Evolutionary conservation across 2,888 invertebrate genomes (phyloP), one percentile per base, ranked within the genome.

Genomic region (Drosophila melanocephala): DNA sequence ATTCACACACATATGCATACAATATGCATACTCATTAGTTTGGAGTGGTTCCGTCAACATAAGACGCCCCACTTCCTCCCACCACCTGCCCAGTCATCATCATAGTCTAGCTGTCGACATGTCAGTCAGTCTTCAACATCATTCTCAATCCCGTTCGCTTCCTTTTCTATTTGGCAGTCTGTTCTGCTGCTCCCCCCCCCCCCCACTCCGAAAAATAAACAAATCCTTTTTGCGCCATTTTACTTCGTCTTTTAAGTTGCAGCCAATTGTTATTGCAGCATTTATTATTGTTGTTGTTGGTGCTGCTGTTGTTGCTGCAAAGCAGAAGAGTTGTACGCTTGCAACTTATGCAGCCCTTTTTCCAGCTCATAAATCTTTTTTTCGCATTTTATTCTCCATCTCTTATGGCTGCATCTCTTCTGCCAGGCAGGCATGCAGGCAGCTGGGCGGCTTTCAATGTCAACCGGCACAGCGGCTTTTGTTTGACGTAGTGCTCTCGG

Each of bases 21-120:
- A 89, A 86, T 89, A 90, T 87, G 90, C 89, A 89, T 85, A 88
- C 91, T 90, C 91, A 91, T 91, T 91, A 91, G 90, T 90, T 90
- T 90, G 87, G 91, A 90, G 91, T 91, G 90, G 87, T 84, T 90
- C 78, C 87, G 83, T 88, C 84, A 91, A 90, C 91, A 89, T 72
- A 75, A 80, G 80, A 82, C 73, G 61, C 47, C 47, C 47, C 44
- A 6, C 22, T 37, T 9, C n/a, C 12, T 14, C 19, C 33, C 16
- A 10, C 26, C 32, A 35, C 35, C 39, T 14, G 2, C 53, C 30
- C 56, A 35, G 42, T 39, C 58, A 65, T 61, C 56, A 47, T 57
- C 53, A 62, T 58, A 53, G 42, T 57, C 68, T 51, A 76, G 63
- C 58, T 77, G 72, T 72, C 72, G 62, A 66, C 60, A 63, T 76